Conservation (phyloP, 2,797 vertebrate genomes). For the Heterohyrax brucei region DNA sequence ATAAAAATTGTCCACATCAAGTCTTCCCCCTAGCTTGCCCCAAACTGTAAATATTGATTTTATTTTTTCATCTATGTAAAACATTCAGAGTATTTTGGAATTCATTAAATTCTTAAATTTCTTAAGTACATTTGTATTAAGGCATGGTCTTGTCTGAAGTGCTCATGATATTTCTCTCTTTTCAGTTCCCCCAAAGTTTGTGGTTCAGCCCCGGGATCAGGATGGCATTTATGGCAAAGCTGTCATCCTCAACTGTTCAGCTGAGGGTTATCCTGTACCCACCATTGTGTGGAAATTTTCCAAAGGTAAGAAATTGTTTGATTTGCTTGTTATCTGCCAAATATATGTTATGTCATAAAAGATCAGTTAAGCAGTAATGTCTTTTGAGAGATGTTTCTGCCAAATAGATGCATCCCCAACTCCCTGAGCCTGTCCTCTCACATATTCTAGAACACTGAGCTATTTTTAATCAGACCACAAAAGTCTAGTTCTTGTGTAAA, state of each 20-base stretch:
- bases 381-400: background rate
- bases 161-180: conserved; percentile 32
- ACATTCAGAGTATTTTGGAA: background rate
- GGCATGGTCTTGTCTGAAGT: background rate
- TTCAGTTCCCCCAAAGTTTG: conserved; percentile 98
- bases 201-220: conserved; percentile 98
- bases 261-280: conserved; percentile 98
- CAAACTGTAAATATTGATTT: rapidly evolving
- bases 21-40: background rate
- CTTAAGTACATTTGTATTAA: background rate
- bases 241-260: conserved; percentile 98
- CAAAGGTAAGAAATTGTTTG: conserved; percentile 94
- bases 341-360: background rate
- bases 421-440: background rate
- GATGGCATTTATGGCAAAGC: conserved; percentile 99
- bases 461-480: background rate
- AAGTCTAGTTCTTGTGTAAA: background rate
- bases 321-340: background rate
- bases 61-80: background rate
- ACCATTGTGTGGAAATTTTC: conserved; percentile 99
- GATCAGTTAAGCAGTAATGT: background rate
- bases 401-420: rapidly evolving
- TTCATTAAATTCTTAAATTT: background rate
- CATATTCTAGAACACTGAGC: background rate
- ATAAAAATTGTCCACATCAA: background rate